These are phyloP conservation scores for Centruroides vittatus DNA, from an alignment of 1,140 invertebrate species.

Conservation along the genomic window DNA sequence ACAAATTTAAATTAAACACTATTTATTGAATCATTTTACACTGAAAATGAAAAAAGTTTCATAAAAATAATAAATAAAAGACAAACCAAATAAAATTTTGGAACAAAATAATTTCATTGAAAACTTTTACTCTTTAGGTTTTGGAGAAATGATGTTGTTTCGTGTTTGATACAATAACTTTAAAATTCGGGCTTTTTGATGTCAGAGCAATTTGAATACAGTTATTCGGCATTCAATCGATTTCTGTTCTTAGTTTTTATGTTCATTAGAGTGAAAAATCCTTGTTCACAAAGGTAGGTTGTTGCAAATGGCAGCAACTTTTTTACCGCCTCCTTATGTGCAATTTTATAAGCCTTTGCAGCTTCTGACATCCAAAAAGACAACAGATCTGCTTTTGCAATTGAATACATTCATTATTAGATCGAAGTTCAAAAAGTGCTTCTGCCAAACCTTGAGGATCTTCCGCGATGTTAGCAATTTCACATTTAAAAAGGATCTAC, in stretches of 20 bases:
- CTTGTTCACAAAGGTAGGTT: too few species aligned
- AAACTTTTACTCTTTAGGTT: too few species aligned
- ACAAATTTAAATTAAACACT: too few species aligned
- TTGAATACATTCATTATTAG: background rate
- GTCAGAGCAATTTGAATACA: background rate
- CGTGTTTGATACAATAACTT: background rate
- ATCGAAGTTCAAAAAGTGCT: background rate
- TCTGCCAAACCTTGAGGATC: background rate
- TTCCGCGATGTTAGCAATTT: background rate
- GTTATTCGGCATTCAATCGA: constrained; percentile 21
- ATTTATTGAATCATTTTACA: too few species aligned
- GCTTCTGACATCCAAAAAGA: constrained; percentile 2
- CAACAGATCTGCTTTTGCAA: constrained; percentile 7
- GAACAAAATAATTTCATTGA: too few species aligned
- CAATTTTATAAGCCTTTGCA: constrained; percentile 5
- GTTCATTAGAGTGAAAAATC: too few species aligned
- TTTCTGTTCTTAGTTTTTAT: constrained; percentile 34
- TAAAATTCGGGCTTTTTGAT: too few species aligned
- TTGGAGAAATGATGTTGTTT: background rate
- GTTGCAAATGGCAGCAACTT: background rate
- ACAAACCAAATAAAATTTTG: too few species aligned
- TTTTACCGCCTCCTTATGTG: constrained; percentile 27
- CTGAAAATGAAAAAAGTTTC: too few species aligned
- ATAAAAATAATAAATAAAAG: too few species aligned
- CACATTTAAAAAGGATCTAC: background rate